Evolutionary conservation across 2,113 vertebrate species (phyloP), one percentile per base, ranked within the genome.

Genomic region (Ploceus nigricollis): DNA sequence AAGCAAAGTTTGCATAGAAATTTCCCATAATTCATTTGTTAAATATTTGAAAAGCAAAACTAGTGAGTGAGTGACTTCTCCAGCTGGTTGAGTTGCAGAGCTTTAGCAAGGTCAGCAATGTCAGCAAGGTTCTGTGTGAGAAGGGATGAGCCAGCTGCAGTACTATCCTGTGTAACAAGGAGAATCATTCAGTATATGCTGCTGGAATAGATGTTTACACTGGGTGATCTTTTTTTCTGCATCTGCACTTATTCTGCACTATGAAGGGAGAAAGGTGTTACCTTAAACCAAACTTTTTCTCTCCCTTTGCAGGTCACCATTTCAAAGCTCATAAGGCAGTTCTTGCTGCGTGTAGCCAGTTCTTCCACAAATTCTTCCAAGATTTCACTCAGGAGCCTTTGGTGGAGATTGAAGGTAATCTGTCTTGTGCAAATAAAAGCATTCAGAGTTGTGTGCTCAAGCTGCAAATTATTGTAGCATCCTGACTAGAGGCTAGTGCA

Each of bases 261-360:
- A 4, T 54, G 28, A 54, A 54, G 20, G 53, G 6, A 28, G 4
- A 7, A 92, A 33, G 15, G 17, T 65, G 16, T 83, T 85, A 53
- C 2, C 16, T 33, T 88, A 83, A 77, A 60, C 50, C 23, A 44
- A 57, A 61, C 33, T 31, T 61, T 75, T 54, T 78, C 4, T 77
- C 6, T 87, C 8, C 45, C 17, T 44, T 90, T 89, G 28, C 86
- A 99, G 99, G 99, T 92, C 99, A 99, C 89, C 99, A 99, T 96
- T 99, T 99, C 97, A 98, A 99, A 97, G 99, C 99, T 66, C 99
- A 99, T 97, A 99, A 99, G 97, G 99, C 99, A 72, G 99, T 99
- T 91, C 97, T 99, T 97, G 99, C 99, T 93, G 99, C 99, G 73
- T 99, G 99, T 97, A 99, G 99, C 97, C 99, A 99, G 96, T 99